Conservation (phyloP, 2,888 invertebrate genomes). For the Drosophila trichaetosa region DNA sequence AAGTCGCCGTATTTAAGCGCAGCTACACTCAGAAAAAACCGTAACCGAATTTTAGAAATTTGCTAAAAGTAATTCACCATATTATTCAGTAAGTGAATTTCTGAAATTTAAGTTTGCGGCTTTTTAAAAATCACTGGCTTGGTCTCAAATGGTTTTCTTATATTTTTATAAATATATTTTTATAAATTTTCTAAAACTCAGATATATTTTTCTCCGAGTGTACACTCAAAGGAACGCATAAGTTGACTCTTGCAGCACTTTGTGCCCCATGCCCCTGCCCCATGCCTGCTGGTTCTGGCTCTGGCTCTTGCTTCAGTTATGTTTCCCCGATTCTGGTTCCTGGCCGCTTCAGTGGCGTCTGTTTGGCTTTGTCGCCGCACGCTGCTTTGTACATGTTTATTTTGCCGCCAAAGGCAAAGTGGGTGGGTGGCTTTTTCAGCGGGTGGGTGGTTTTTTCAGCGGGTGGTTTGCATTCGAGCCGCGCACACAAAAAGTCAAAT, state of each 20-base stretch:
- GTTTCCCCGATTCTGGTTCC: constrained; percentile 2
- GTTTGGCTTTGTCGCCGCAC: constrained; percentile 66
- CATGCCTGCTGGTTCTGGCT: constrained; percentile 3
- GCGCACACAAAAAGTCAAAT: constrained; percentile 42
- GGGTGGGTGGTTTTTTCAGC: constrained; percentile 2
- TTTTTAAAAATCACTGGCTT: no score
- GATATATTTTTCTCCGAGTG: background rate
- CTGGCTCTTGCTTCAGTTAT: constrained; percentile 3
- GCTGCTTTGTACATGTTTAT: constrained; percentile 60
- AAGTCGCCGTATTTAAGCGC: constrained; percentile 50
- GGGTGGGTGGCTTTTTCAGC: constrained; percentile 9
- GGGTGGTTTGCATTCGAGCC: constrained; percentile 1
- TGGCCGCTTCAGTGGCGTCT: constrained; percentile 64
- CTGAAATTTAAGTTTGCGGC: background rate
- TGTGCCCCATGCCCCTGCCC: background rate
- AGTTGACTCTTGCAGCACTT: constrained; percentile 2
- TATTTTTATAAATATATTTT: background rate
- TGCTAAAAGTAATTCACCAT: no score
- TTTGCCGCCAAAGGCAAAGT: constrained; percentile 49
- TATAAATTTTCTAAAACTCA: background rate
- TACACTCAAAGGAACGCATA: background rate
- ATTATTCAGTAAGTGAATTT: background rate
- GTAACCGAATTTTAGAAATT: background rate
- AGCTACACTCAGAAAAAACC: constrained; percentile 64
- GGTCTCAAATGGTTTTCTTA: background rate